Conservation (phyloP, 2,888 invertebrate species). For the Drosophila longiperda region DNA sequence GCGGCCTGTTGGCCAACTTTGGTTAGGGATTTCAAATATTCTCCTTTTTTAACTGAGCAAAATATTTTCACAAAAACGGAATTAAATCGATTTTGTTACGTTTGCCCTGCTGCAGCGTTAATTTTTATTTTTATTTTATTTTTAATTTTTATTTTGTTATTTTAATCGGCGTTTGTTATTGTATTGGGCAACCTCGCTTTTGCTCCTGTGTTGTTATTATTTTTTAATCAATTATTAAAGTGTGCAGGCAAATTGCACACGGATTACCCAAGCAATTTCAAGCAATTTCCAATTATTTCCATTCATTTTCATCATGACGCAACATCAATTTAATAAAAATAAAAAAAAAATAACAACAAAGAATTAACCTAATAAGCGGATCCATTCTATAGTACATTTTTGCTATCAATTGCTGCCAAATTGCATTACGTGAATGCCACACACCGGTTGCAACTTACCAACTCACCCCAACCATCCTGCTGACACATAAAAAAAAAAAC, state of each 20-base stretch:
- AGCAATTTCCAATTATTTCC: conserved; percentile 8
- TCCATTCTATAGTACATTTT: background rate
- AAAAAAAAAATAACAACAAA: background rate
- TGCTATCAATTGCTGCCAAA: conserved; percentile 12
- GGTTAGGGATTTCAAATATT: conserved; percentile 65
- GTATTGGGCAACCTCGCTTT: background rate
- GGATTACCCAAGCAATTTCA: conserved; percentile 1
- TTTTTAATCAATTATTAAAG: conserved; percentile 38
- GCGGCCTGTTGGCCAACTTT: conserved; percentile 40
- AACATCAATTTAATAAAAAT: conserved; percentile 2
- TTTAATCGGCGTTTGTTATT: conserved; percentile 24
- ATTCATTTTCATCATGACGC: conserved; percentile 1
- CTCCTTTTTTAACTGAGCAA: conserved; percentile 64
- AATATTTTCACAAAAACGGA: conserved; percentile 61
- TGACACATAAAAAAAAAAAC: background rate
- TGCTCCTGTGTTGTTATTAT: conserved; percentile 17
- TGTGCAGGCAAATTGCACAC: conserved; percentile 4
- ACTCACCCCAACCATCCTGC: background rate
- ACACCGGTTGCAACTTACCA: conserved; percentile 5
- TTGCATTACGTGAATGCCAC: conserved; percentile 7
- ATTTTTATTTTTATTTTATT: conserved; percentile 19
- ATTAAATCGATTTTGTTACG: conserved; percentile 66
- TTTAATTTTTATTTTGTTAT: background rate
- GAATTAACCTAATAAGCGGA: conserved; percentile 14
- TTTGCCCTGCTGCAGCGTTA: background rate